Conservation (phyloP, 2,888 invertebrate genomes). For the Diachrysia chrysitis region DNA sequence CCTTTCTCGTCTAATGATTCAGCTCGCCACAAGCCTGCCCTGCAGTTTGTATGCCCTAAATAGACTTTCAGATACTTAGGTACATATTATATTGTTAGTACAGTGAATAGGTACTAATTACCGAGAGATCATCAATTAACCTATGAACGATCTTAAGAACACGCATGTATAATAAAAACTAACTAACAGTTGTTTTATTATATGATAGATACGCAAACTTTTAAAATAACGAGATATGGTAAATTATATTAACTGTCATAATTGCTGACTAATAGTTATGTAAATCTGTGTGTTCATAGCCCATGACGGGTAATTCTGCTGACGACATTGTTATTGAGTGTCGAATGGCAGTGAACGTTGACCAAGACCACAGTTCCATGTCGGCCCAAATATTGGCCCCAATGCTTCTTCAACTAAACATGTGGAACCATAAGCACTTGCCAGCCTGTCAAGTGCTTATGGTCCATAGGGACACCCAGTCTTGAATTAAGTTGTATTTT, state of each 20-base stretch:
- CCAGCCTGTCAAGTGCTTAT: too few relatives aligned
- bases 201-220: background rate
- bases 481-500: too few relatives aligned
- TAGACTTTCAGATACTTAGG: too few relatives aligned
- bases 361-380: background rate
- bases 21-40: too few relatives aligned
- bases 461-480: too few relatives aligned
- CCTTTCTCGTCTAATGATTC: too few relatives aligned
- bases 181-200: background rate
- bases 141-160: background rate
- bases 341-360: background rate
- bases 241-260: background rate
- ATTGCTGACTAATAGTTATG: background rate
- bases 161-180: background rate
- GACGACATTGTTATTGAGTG: background rate
- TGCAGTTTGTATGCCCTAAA: too few relatives aligned
- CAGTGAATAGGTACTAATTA: background rate
- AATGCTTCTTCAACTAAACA: background rate
- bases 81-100: too few relatives aligned
- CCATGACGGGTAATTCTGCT: background rate
- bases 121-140: background rate
- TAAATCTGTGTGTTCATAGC: background rate
- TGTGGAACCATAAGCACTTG: too few relatives aligned
- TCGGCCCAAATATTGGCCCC: background rate
- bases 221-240: background rate